Conservation (phyloP, 2,797 vertebrate species). For the Epinephelus awoara region DNA sequence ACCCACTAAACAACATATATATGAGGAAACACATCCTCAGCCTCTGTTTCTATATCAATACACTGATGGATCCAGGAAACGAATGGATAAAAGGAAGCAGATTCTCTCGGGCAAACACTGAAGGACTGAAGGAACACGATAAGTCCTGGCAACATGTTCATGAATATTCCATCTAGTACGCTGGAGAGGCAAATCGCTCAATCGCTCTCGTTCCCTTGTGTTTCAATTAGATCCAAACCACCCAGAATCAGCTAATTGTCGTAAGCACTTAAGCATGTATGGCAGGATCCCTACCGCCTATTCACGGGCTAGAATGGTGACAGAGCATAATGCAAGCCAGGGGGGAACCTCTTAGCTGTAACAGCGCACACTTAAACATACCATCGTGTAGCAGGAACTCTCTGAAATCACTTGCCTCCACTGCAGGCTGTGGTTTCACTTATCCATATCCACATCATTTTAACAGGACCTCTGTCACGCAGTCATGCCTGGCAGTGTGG, state of each 20-base stretch:
- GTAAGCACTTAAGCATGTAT: conserved; percentile 66
- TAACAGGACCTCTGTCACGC: conserved; percentile 44
- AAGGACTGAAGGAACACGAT: conserved; percentile 54
- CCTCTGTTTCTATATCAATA: conserved; percentile 20
- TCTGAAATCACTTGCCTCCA: conserved; percentile 45
- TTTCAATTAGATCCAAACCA: conserved; percentile 76
- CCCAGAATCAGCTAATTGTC: conserved; percentile 74
- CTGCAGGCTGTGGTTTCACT: conserved; percentile 27
- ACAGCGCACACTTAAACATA: conserved; percentile 61
- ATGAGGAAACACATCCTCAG: conserved; percentile 12
- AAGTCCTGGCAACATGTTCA: conserved; percentile 63
- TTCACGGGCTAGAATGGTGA: conserved; percentile 49
- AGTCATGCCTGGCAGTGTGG: conserved; percentile 14
- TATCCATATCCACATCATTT: conserved; percentile 38
- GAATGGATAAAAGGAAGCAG: conserved; percentile 27
- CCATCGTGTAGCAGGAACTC: conserved; percentile 38
- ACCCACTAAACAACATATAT: background rate
- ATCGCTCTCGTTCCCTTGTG: conserved; percentile 67
- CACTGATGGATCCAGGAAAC: conserved; percentile 21
- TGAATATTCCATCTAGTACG: conserved; percentile 67
- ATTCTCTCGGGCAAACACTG: conserved; percentile 50
- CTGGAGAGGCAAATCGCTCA: conserved; percentile 60
- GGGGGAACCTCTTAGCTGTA: conserved; percentile 64
- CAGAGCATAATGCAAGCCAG: conserved; percentile 68
- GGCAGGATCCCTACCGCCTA: conserved; percentile 52